phyloP scores from a whole-genome alignment of 2,113 vertebrate genomes.

The Etheostoma cragini region DNA sequence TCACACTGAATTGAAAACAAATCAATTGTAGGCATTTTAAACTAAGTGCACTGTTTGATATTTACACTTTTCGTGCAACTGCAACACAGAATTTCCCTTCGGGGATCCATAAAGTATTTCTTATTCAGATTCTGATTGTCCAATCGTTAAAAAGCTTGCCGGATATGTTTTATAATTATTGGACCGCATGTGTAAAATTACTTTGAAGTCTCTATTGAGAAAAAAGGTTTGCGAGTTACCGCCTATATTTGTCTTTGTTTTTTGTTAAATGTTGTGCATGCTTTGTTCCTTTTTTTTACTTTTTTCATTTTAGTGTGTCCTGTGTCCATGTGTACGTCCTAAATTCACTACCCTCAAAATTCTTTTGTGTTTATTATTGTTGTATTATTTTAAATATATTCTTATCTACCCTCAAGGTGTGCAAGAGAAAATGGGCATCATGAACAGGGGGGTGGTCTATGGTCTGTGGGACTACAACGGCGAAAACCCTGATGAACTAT shows the following conservation, averaged over 20 bases:
- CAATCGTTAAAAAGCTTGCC: too few species aligned
- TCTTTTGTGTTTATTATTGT: background rate
- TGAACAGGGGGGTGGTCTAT: constrained; percentile 97
- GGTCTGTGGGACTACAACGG: constrained; percentile 92
- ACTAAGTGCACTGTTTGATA: too few species aligned
- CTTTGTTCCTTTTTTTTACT: background rate
- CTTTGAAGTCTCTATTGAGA: too few species aligned
- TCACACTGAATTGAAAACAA: too few species aligned
- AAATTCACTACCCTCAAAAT: background rate
- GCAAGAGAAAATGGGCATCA: constrained; percentile 99
- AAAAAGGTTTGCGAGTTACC: too few species aligned
- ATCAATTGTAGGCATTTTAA: too few species aligned
- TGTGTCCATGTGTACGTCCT: background rate
- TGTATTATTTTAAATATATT: background rate
- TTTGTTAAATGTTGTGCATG: background rate
- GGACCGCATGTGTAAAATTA: too few species aligned
- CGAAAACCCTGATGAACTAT: constrained; percentile 90
- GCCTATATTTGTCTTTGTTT: background rate
- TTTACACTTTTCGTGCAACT: too few species aligned
- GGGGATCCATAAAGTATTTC: too few species aligned
- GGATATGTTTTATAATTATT: too few species aligned
- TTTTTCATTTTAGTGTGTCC: background rate
- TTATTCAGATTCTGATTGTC: too few species aligned
- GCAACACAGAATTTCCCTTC: too few species aligned
- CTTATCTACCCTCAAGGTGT: constrained; percentile 84